Evolutionary conservation across 2,888 invertebrate species (phyloP), one percentile per base, ranked within the genome.

Genomic region (Aporophyla nigra): DNA sequence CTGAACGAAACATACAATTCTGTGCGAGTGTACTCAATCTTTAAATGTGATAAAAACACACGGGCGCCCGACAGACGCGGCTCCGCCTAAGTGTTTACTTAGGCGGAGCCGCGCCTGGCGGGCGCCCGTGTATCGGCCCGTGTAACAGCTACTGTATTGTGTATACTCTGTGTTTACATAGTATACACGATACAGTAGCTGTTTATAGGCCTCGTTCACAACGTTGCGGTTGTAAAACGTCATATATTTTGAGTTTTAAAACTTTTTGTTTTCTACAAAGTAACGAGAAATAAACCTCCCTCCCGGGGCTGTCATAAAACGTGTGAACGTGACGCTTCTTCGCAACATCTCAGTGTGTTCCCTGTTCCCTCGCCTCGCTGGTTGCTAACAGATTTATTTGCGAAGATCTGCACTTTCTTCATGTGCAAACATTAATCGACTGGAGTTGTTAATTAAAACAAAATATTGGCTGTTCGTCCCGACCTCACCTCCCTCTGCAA

Each of bases 221-320:
- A 59, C 71, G 65, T 69, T 58, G 74, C 74, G 75, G 83, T 74
- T 79, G 66, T 87, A 87, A 86, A 86, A 65, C 53, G 66, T 61
- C 81, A 79, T 72, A 79, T 66, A 78, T 73, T 78, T 81, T 70
- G n/a, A 79, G 81, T 86, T 80, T 79, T 67, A 74, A 87, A 78
- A 79, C 66, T 87, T 66, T 83, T 82, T 87, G 75, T 80, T 79
- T 83, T 46, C 65, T 33, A 86, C 84, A 84, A 78, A 75, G 77
- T 86, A 79, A 78, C 65, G 70, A 67, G 71, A 27, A 51, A 77
- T 83, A 71, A 56, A 82, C 71, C 76, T 46, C 24, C 51, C 69
- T 51, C 65, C 51, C 16, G 68, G 61, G 69, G 61, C 24, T 27
- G 19, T 40, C 85, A 61, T 83, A 85, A 82, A 85, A 66, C 65